A percentile compares a stretch with the other conserved stretches of the same genome.
Conservation (phyloP, 2,797 vertebrate genomes). For the Dendrocincla fuliginosa region DNA sequence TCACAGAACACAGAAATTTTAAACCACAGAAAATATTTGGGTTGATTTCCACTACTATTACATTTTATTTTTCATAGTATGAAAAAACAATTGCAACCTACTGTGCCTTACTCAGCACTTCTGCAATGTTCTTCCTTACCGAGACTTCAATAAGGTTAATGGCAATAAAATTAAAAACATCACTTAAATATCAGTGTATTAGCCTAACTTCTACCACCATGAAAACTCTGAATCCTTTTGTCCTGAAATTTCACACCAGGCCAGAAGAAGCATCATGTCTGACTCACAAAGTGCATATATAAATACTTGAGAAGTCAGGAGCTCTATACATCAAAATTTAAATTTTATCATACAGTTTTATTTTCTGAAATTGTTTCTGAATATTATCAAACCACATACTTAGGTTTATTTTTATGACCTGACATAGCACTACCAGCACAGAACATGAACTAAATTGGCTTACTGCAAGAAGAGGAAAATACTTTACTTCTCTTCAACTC, state of each 20-base stretch:
- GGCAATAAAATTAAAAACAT: not conserved
- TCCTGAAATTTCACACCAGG: not conserved
- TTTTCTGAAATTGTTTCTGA: not conserved
- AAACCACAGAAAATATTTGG: not conserved
- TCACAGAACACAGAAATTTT: conserved; percentile 47
- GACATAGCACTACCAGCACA: not conserved
- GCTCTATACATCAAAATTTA: not conserved
- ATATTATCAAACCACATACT: not conserved
- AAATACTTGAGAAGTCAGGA: not conserved
- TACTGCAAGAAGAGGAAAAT: conserved; percentile 11
- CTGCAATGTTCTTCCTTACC: not conserved
- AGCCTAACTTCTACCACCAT: not conserved
- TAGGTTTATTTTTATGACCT: conserved; percentile 10
- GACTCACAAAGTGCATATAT: not conserved
- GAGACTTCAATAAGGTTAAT: not conserved
- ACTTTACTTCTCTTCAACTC: not conserved
- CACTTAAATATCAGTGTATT: not conserved
- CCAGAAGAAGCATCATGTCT: not conserved
- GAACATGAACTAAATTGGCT: not conserved
- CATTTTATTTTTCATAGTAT: not conserved
- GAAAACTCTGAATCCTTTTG: not conserved
- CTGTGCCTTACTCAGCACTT: not conserved
- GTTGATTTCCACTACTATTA: not conserved
- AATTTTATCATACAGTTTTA: not conserved
- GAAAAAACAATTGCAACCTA: not conserved